phyloP scores from a whole-genome alignment of 2,797 vertebrate species.

The Pantherophis alleghaniensis region DNA sequence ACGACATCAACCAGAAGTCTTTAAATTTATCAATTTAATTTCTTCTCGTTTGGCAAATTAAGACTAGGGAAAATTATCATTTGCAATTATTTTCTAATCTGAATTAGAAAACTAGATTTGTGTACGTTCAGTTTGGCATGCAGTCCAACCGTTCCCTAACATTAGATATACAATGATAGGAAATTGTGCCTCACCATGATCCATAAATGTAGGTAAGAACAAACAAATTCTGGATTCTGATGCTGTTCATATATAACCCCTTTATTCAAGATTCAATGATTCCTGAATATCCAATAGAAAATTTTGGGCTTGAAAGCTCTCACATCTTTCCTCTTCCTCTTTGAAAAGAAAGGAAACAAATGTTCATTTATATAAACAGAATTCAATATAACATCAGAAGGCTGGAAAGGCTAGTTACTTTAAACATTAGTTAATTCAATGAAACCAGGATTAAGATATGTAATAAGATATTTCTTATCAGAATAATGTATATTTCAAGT shows the following conservation, averaged over 20 bases:
- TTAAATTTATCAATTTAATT: no score
- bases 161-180: not conserved
- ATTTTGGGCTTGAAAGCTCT: not conserved
- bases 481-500: not conserved
- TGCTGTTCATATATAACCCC: not conserved
- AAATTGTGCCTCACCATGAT: not conserved
- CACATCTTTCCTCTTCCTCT: not conserved
- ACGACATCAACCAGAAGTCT: no score
- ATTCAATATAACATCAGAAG: not conserved
- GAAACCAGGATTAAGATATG: not conserved
- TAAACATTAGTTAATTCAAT: not conserved
- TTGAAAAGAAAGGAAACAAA: not conserved
- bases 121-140: not conserved
- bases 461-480: not conserved
- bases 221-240: not conserved
- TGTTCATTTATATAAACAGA: not conserved
- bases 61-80: not conserved
- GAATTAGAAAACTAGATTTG: not conserved
- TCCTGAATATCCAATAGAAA: not conserved
- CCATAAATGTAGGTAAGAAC: not conserved
- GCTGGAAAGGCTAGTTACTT: not conserved
- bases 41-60: no score
- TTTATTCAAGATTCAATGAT: not conserved
- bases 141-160: not conserved
- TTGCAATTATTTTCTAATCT: not conserved